phyloP scores from a whole-genome alignment of 2,113 vertebrate genomes.

The Tenrec ecaudatus region DNA sequence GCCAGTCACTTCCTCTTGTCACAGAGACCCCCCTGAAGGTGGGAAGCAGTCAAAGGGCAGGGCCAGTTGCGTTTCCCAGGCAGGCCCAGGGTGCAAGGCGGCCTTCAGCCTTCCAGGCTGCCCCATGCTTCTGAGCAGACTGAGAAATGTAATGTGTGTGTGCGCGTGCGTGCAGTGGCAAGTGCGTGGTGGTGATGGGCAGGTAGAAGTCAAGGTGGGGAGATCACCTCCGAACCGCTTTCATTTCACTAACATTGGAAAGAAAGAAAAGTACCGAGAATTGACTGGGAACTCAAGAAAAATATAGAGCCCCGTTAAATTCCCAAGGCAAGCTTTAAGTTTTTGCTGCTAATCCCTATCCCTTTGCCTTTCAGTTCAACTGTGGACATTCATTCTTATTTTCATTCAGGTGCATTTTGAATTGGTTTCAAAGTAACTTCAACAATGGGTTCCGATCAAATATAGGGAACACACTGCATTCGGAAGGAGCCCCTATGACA shows the following conservation, averaged over 20 bases:
- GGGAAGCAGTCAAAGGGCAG: constrained; percentile 28
- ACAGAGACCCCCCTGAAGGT: background rate
- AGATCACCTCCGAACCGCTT: background rate
- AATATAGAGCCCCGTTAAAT: background rate
- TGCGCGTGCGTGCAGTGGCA: background rate
- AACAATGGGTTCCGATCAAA: constrained; percentile 17
- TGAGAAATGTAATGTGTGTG: background rate
- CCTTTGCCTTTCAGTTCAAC: constrained; percentile 11
- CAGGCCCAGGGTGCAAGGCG: background rate
- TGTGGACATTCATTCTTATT: background rate
- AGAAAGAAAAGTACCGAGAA: background rate
- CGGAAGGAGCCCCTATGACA: constrained; percentile 40
- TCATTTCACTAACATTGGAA: background rate
- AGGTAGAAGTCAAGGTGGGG: no score
- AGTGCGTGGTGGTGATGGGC: no score
- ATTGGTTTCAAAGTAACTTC: constrained; percentile 46
- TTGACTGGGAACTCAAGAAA: background rate
- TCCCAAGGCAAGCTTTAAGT: constrained; percentile 13
- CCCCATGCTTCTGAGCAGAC: background rate
- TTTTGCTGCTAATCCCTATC: background rate
- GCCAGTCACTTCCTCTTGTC: constrained; percentile 46
- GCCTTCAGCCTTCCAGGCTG: background rate
- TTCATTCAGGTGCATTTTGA: constrained; percentile 36
- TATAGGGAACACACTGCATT: background rate
- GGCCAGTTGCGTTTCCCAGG: background rate